A percentile compares a stretch with the other conserved stretches of the same genome.
phyloP scores from a whole-genome alignment of 2,888 invertebrate species.

The Tipula unca region DNA sequence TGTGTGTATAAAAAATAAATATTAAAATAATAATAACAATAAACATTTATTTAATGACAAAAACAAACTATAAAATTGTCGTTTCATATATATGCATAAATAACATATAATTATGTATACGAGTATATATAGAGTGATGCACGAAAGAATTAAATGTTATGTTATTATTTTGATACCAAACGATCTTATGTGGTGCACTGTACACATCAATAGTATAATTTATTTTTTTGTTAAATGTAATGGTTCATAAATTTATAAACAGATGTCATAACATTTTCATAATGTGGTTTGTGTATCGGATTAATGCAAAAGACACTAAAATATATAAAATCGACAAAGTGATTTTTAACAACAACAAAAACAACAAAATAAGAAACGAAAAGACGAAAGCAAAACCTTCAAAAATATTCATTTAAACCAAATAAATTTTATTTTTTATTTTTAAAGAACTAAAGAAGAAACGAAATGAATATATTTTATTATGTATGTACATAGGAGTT shows the following conservation, averaged over 20 bases:
- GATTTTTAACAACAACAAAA: background rate
- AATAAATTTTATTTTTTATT: background rate
- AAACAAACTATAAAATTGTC: background rate
- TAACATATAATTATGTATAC: background rate
- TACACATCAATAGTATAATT: background rate
- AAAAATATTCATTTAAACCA: background rate
- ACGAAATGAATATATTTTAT: background rate
- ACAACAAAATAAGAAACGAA: background rate
- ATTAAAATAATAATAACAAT: background rate
- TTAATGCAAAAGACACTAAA: background rate
- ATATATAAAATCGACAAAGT: background rate
- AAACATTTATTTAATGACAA: background rate
- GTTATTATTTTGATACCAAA: too few relatives aligned
- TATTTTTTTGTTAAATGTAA: background rate
- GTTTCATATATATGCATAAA: background rate
- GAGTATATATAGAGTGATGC: too few relatives aligned
- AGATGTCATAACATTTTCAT: background rate
- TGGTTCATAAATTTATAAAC: slow-evolving; percentile 14
- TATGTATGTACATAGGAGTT: background rate
- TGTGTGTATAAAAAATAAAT: background rate
- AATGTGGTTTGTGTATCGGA: slow-evolving; percentile 4
- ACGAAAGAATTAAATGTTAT: too few relatives aligned
- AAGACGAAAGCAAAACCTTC: background rate
- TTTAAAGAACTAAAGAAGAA: background rate
- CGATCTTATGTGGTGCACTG: background rate